Evolutionary conservation across 2,888 invertebrate species (phyloP).

Genomic region (Ptychoptera contaminata): DNA sequence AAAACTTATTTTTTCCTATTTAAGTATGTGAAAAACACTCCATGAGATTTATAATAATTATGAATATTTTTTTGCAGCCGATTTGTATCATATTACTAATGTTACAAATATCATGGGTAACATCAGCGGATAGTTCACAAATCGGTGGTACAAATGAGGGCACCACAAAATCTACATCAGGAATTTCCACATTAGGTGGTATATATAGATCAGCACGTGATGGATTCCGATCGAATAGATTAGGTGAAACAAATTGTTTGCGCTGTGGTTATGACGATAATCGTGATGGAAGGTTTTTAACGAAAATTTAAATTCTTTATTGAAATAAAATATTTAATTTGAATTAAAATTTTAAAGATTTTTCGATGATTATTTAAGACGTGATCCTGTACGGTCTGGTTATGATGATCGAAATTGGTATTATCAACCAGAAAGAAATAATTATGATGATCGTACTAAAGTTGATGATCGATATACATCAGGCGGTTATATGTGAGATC

Average conservation of each 20-base stretch:
- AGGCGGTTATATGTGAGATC: conserved; percentile 4
- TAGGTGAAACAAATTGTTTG: not conserved
- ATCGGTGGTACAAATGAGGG: not conserved
- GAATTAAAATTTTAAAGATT: no score
- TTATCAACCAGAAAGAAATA: conserved; percentile 13
- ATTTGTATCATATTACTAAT: not conserved
- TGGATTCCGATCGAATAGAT: not conserved
- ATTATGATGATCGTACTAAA: conserved; percentile 14
- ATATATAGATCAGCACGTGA: not conserved
- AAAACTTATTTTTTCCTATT: no score
- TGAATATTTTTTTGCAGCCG: not conserved
- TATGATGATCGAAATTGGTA: conserved; percentile 15
- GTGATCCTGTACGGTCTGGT: not conserved
- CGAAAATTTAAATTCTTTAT: no score
- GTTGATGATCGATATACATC: conserved; percentile 1
- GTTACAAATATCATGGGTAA: not conserved
- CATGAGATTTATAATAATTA: not conserved
- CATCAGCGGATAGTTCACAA: not conserved
- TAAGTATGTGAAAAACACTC: no score
- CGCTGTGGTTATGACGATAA: not conserved
- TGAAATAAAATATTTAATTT: no score
- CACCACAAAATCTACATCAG: not conserved
- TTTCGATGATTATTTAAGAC: not conserved
- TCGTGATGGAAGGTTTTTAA: not conserved
- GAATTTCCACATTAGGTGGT: not conserved